phyloP scores from a whole-genome alignment of 2,797 vertebrate species.

The Delichon dasypus region DNA sequence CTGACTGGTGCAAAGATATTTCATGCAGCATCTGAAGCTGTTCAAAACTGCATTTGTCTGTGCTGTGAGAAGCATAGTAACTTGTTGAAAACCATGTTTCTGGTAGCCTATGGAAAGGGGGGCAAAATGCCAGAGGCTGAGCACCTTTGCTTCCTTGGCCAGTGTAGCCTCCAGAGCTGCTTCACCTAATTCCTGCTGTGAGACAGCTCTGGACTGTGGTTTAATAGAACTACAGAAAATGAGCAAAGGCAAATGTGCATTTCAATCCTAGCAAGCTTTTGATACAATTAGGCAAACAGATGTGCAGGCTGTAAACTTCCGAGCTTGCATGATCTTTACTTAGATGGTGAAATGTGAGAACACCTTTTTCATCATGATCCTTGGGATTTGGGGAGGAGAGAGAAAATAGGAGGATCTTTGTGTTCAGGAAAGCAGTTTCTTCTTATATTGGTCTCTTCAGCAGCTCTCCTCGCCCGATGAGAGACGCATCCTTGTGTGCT shows the following conservation, averaged over 20 bases:
- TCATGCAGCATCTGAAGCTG: not conserved
- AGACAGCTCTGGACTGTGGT: not conserved
- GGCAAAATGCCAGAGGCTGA: not conserved
- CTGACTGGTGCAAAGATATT: not conserved
- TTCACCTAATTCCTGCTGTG: not conserved
- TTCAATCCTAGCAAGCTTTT: not conserved
- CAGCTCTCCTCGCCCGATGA: not conserved
- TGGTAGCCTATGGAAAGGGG: not conserved
- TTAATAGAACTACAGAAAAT: not conserved
- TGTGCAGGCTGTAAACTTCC: not conserved
- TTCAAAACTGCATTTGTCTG: not conserved
- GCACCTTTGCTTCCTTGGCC: not conserved
- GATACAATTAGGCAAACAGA: not conserved
- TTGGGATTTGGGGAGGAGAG: not conserved
- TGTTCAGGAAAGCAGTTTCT: not conserved
- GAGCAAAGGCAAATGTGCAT: not conserved
- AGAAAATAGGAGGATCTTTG: not conserved
- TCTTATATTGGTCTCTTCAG: not conserved
- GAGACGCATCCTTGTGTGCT: not conserved
- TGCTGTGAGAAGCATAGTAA: not conserved
- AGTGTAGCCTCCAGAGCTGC: not conserved
- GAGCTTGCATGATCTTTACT: not conserved
- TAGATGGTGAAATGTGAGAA: not conserved
- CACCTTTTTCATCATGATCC: not conserved
- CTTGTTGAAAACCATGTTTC: not conserved